Conservation (phyloP, 1,140 invertebrate genomes). For the Diachasmimorpha longicaudata region DNA sequence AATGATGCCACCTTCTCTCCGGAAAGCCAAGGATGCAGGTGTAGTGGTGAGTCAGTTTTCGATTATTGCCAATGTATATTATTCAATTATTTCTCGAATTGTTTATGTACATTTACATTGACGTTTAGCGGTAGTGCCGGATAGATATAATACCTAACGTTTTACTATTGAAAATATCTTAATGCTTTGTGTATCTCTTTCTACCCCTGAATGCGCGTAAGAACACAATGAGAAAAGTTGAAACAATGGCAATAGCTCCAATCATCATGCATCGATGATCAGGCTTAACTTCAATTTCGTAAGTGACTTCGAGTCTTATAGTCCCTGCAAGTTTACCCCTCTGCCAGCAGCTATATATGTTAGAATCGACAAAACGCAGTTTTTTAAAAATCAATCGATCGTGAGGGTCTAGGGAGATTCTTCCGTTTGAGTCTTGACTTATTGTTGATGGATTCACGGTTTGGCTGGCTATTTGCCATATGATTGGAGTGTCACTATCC, state of each 20-base stretch:
- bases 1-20: constrained; percentile 80
- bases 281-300: constrained; percentile 59
- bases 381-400: constrained; percentile 60
- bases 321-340: constrained; percentile 65
- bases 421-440: constrained; percentile 50
- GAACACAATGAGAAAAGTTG: constrained; percentile 58
- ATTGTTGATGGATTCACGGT: constrained; percentile 52
- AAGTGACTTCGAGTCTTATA: constrained; percentile 65
- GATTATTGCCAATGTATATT: no score
- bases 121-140: no score
- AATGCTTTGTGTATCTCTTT: constrained; percentile 49
- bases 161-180: constrained; percentile 4
- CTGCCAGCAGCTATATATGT: constrained; percentile 74
- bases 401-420: constrained; percentile 59
- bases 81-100: no score
- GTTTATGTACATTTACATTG: no score
- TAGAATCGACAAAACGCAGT: constrained; percentile 60
- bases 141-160: no score
- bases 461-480: constrained; percentile 62
- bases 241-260: constrained; percentile 57
- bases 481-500: constrained; percentile 58
- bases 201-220: constrained; percentile 58
- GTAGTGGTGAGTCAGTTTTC: constrained; percentile 35
- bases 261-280: constrained; percentile 64
- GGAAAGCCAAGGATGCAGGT: constrained; percentile 46